Conservation (phyloP, 2,888 invertebrate genomes). For the Drosophila barbarae region DNA sequence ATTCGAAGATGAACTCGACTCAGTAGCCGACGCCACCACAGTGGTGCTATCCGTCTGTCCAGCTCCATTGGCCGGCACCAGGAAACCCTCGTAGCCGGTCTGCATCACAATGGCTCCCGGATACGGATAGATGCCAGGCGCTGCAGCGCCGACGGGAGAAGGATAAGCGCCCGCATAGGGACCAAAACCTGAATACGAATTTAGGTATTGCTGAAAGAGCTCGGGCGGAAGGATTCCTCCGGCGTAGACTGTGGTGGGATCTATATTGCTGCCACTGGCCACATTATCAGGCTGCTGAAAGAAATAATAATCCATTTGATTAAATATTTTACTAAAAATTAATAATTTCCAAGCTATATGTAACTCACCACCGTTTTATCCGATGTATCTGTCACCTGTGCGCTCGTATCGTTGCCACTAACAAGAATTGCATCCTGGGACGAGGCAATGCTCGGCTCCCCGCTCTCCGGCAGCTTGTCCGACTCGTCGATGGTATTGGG, state of each 20-base stretch:
- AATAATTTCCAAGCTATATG: too few species aligned
- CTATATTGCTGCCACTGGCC: conserved; percentile 67
- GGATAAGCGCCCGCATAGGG: conserved; percentile 59
- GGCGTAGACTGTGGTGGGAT: conserved; percentile 71
- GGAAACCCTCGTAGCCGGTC: conserved; percentile 80
- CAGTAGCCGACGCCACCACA: conserved; percentile 27
- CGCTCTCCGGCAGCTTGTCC: conserved; percentile 46
- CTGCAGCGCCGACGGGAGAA: conserved; percentile 46
- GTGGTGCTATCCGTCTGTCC: conserved; percentile 39
- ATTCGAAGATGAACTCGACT: conserved; percentile 33
- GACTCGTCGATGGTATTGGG: conserved; percentile 58
- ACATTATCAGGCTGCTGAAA: conserved; percentile 56
- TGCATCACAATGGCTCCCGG: conserved; percentile 77
- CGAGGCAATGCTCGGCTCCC: conserved; percentile 12
- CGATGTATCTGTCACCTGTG: conserved; percentile 12
- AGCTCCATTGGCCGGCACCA: conserved; percentile 72
- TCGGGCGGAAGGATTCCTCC: conserved; percentile 75
- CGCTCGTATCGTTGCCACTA: conserved; percentile 14
- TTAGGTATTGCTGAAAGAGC: conserved; percentile 77
- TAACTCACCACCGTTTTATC: conserved; percentile 50
- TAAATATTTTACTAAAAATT: neutral
- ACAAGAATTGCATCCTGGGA: conserved; percentile 16
- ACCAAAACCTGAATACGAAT: conserved; percentile 70
- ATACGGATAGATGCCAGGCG: conserved; percentile 67
- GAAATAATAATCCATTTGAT: neutral